These are phyloP conservation scores for Popillia japonica DNA, from an alignment of 1,140 invertebrate species.

Conservation along the genomic window DNA sequence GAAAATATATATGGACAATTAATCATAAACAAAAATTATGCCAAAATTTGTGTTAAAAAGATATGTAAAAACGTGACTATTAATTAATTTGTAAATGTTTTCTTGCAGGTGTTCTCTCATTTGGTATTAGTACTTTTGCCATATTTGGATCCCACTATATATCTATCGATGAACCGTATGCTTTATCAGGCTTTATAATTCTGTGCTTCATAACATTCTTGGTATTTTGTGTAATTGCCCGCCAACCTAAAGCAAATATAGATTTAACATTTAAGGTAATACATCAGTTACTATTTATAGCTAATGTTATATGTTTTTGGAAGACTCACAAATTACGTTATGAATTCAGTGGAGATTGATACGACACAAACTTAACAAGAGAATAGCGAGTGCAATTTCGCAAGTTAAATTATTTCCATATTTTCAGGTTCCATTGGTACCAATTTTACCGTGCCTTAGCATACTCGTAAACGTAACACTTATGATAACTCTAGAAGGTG, in stretches of 20 bases:
- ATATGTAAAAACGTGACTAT: neutral
- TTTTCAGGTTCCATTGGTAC: conserved; percentile 82
- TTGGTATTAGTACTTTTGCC: conserved; percentile 5
- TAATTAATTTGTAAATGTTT: neutral
- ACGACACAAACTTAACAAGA: too few species aligned
- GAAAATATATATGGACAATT: too few species aligned
- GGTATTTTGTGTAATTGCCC: conserved; percentile 35
- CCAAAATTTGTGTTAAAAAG: neutral
- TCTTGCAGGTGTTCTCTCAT: conserved; percentile 36
- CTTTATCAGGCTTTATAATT: conserved; percentile 22
- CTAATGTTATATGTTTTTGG: neutral
- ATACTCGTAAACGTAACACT: conserved; percentile 88
- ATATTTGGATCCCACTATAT: conserved; percentile 32
- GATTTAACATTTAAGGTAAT: conserved; percentile 43
- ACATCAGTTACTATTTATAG: neutral
- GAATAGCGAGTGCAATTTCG: too few species aligned
- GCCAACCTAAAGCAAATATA: conserved; percentile 31
- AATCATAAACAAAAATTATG: neutral
- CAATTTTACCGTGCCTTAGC: conserved; percentile 82
- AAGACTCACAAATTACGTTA: neutral
- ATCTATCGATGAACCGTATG: conserved; percentile 11
- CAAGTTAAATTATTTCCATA: conserved; percentile 51
- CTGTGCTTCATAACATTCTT: conserved; percentile 24
- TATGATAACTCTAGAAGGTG: conserved; percentile 83
- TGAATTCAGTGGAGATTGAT: too few species aligned